phyloP scores from a whole-genome alignment of 2,888 invertebrate genomes.

The Drosophila formosana region DNA sequence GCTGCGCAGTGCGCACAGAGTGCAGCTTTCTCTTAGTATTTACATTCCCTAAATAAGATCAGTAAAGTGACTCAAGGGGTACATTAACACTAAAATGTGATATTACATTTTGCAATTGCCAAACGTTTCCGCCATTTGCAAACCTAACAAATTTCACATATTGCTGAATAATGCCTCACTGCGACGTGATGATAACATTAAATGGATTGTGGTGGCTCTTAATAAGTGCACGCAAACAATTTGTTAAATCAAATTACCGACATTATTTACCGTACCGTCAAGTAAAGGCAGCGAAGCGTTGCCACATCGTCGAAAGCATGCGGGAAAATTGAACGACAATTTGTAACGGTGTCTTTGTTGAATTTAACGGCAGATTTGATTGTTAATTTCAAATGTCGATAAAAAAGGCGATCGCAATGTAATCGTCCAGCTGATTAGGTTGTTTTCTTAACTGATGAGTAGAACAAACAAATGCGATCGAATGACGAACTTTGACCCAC shows the following conservation, averaged over 20 bases:
- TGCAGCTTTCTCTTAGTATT: slow-evolving; percentile 64
- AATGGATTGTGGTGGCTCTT: slow-evolving; percentile 33
- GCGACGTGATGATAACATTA: slow-evolving; percentile 6
- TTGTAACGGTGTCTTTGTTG: slow-evolving; percentile 22
- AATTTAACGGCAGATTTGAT: neutral
- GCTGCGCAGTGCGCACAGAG: slow-evolving; percentile 21
- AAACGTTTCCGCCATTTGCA: slow-evolving; percentile 53
- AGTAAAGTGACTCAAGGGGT: neutral
- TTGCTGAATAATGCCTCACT: neutral
- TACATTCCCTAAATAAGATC: neutral
- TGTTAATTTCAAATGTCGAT: slow-evolving; percentile 3
- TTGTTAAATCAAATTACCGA: slow-evolving; percentile 77
- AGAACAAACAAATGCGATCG: slow-evolving; percentile 29
- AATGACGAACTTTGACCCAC: slow-evolving; percentile 61
- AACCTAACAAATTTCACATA: neutral
- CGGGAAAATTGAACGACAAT: slow-evolving; percentile 18
- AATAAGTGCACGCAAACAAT: slow-evolving; percentile 73
- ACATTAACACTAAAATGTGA: slow-evolving; percentile 58
- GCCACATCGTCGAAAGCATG: slow-evolving; percentile 38
- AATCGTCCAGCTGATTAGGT: slow-evolving; percentile 10
- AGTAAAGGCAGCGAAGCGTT: slow-evolving; percentile 50
- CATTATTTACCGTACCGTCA: slow-evolving; percentile 69
- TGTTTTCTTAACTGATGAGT: slow-evolving; percentile 14
- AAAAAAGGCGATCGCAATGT: no score
- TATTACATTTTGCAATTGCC: slow-evolving; percentile 50